A percentile compares a stretch with the other conserved stretches of the same genome.
Evolutionary conservation across 2,888 invertebrate genomes (phyloP).

Genomic region (Junonia oenone): DNA sequence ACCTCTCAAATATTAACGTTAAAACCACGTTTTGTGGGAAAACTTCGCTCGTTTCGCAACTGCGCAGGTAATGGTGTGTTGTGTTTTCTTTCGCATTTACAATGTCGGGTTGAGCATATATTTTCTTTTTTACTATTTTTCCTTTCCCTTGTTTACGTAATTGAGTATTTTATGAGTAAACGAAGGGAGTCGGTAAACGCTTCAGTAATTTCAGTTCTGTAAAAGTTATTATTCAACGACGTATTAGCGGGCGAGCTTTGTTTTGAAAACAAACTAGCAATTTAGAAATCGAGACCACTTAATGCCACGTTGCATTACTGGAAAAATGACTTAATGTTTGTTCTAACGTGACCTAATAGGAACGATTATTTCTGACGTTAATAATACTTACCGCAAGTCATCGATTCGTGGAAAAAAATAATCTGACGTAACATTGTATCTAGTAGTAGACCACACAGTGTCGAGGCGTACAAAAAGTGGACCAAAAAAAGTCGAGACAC

Average conservation of each 20-base stretch:
- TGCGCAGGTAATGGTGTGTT: conserved; percentile 54
- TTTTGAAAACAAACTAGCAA: conserved; percentile 37
- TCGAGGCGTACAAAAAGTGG: conserved; percentile 44
- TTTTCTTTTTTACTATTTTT: conserved; percentile 48
- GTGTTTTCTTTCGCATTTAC: conserved; percentile 54
- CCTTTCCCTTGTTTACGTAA: conserved; percentile 61
- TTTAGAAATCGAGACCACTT: conserved; percentile 25
- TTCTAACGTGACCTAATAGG: conserved; percentile 41
- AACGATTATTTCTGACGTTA: conserved; percentile 10
- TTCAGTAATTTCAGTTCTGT: conserved; percentile 53
- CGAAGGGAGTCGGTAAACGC: conserved; percentile 54
- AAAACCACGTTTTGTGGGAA: conserved; percentile 68
- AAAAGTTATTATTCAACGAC: conserved; percentile 36
- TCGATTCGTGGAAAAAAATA: conserved; percentile 21
- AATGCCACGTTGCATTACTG: conserved; percentile 22
- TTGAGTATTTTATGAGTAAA: conserved; percentile 65
- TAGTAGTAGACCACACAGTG: conserved; percentile 54
- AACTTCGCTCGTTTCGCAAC: conserved; percentile 66
- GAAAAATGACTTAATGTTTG: conserved; percentile 38
- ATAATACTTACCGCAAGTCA: conserved; percentile 21
- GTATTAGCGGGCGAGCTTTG: conserved; percentile 36
- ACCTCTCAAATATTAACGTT: conserved; percentile 65
- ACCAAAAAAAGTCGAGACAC: conserved; percentile 50
- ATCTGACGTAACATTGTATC: conserved; percentile 15
- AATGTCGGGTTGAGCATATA: conserved; percentile 41